These are phyloP conservation scores for Allacma fusca DNA, from an alignment of 2,888 invertebrate species.

Conservation along the genomic window DNA sequence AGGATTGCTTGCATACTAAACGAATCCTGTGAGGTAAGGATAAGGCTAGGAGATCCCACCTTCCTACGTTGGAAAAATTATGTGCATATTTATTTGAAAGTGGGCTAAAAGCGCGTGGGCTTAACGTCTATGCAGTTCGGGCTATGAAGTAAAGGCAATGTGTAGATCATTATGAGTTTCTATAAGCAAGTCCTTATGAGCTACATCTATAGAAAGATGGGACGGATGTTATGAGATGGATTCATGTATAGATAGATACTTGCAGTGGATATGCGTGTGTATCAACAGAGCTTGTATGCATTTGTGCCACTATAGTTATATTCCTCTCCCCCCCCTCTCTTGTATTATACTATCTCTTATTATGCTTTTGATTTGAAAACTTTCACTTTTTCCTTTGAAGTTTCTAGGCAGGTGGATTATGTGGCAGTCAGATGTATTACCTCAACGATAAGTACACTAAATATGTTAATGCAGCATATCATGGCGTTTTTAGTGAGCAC, in stretches of 20 bases:
- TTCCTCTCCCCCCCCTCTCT: background rate
- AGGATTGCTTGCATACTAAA: slow-evolving; percentile 1
- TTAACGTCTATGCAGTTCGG: background rate
- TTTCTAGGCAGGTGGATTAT: slow-evolving; percentile 41
- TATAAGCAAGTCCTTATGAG: background rate
- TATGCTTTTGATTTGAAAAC: slow-evolving; percentile 25
- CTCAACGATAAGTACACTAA: slow-evolving; percentile 26
- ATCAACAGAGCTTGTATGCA: too few relatives aligned
- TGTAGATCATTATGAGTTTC: background rate
- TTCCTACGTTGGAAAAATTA: background rate
- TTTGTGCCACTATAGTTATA: too few relatives aligned
- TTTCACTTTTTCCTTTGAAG: slow-evolving; percentile 42
- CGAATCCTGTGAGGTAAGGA: background rate
- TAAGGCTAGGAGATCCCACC: background rate
- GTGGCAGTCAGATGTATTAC: slow-evolving; percentile 20
- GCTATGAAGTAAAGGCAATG: background rate
- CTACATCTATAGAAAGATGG: too few relatives aligned
- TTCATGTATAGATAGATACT: too few relatives aligned
- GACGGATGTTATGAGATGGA: too few relatives aligned
- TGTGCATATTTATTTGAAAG: slow-evolving; percentile 16
- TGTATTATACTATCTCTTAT: slow-evolving; percentile 12
- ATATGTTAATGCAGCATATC: slow-evolving; percentile 24
- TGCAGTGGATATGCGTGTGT: too few relatives aligned
- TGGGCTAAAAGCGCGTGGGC: slow-evolving; percentile 38
- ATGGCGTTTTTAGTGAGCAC: slow-evolving; percentile 7